Evolutionary conservation across 2,888 invertebrate species (phyloP).

Genomic region (Euzetes globulus): DNA sequence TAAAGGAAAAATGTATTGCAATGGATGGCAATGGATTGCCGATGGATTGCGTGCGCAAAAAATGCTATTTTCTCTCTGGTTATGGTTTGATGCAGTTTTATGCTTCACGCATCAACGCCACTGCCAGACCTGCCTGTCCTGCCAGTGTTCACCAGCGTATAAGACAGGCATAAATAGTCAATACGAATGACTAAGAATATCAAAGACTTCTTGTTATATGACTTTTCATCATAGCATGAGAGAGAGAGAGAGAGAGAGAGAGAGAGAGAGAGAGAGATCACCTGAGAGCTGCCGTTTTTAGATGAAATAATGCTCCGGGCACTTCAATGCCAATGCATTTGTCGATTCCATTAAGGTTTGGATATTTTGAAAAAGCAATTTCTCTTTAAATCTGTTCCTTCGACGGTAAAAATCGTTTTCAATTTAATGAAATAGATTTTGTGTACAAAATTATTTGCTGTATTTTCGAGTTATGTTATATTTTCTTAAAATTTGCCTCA

Average conservation of each 20-base stretch:
- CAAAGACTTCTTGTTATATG: constrained; percentile 23
- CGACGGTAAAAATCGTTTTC: neutral
- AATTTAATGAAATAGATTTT: neutral
- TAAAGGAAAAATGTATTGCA: neutral
- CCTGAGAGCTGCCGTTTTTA: constrained; percentile 21
- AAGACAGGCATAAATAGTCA: constrained; percentile 6
- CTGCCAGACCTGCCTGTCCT: neutral
- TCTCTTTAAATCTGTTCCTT: neutral
- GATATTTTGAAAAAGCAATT: neutral
- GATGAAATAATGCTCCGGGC: neutral
- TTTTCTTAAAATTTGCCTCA: neutral
- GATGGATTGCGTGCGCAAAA: constrained; percentile 6
- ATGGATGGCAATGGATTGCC: neutral
- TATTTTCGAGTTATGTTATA: neutral
- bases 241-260: constrained; percentile 7
- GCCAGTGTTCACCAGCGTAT: neutral
- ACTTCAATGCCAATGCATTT: neutral
- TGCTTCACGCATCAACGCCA: constrained; percentile 22
- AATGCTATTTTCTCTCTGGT: constrained; percentile 22
- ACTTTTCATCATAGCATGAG: constrained; percentile 16
- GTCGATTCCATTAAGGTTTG: neutral
- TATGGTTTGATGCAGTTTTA: constrained; percentile 23
- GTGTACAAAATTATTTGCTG: neutral
- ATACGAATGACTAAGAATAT: neutral
- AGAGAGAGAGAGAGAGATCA: neutral